Evolutionary conservation across 2,888 invertebrate species (phyloP), one percentile per base, ranked within the genome.

Genomic region (Lathronympha strigana): DNA sequence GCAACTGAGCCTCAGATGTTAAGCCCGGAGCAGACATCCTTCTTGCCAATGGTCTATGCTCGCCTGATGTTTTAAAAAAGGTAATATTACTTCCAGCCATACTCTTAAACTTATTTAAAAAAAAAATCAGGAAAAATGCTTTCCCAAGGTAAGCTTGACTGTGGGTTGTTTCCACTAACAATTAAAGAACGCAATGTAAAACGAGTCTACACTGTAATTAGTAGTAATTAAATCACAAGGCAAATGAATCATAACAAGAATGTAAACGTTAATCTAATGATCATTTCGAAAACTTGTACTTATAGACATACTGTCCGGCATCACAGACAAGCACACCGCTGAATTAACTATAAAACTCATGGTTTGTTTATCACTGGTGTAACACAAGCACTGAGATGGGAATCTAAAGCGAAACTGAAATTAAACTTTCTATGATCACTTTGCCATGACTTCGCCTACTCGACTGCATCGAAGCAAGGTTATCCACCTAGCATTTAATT

Each of bases 1-100:
- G 93, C 75, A 97, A 92, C 86, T 97, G 97, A 2, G 95, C 95
- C 78, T 95, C 95, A 36, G 94, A 86, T 2, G 94, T 93, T 75
- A 94, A 81, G 61, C 93, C 93, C 69, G 91, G 88, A 66, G 90
- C 89, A 33, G 94, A 93, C 93, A 94, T 94, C 69, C 86, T 91
- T 76, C 79, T 79, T 5, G 77, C 70, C 68, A 81, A 64, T 2
- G 84, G 81, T n/a, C 79, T 79, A 55, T 81, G 75, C 38, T 86
- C 80, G 72, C 72, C 86, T 87, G 73, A 8, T 81, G 66, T 61
- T 61, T 66, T 61, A n/a, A 60, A 57, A 57, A 57, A 28, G 4
- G 13, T 21, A 0, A 45, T 1, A 2, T 45, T 58, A 33, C 43
- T 0, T 38, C n/a, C 23, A 43, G 25, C 40, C 43, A 57, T 64